A percentile compares a stretch with the other conserved stretches of the same genome.
phyloP scores from a whole-genome alignment of 2,113 vertebrate species.

The Asarcornis scutulata region DNA sequence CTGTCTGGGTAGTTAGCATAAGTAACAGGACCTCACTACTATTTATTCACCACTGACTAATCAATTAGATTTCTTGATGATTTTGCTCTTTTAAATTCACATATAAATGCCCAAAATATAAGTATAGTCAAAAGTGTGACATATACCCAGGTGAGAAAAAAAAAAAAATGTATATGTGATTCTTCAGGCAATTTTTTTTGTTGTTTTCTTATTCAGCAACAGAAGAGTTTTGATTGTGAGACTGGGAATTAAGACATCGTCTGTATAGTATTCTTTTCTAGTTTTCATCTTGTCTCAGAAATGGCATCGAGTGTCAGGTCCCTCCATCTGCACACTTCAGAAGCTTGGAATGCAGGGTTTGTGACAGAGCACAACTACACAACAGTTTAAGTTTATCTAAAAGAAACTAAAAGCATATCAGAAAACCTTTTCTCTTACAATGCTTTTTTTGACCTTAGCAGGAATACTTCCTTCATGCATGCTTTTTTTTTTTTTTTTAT shows the following conservation, averaged over 20 bases:
- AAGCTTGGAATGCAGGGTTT: not conserved
- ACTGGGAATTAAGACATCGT: constrained; percentile 28
- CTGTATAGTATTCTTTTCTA: not conserved
- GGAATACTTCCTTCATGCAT: not conserved
- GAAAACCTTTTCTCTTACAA: not conserved
- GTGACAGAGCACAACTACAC: not conserved
- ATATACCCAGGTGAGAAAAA: not conserved
- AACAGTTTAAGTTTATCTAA: not conserved
- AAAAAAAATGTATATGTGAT: not conserved
- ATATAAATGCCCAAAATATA: not conserved
- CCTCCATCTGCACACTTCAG: not conserved
- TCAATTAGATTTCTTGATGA: not conserved
- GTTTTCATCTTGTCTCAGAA: not conserved
- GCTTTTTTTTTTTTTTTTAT: not conserved
- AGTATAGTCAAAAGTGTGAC: not conserved
- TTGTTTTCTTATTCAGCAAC: not conserved
- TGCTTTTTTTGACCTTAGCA: not conserved
- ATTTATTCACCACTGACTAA: not conserved
- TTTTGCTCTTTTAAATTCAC: not conserved
- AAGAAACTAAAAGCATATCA: not conserved
- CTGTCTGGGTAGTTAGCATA: not conserved
- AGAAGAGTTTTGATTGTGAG: constrained; percentile 32
- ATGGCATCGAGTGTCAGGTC: not conserved
- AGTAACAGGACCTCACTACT: not conserved
- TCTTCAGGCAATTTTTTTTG: not conserved